These are phyloP conservation scores for Drosophila ambigua DNA, from an alignment of 1,140 invertebrate species.

Conservation along the genomic window DNA sequence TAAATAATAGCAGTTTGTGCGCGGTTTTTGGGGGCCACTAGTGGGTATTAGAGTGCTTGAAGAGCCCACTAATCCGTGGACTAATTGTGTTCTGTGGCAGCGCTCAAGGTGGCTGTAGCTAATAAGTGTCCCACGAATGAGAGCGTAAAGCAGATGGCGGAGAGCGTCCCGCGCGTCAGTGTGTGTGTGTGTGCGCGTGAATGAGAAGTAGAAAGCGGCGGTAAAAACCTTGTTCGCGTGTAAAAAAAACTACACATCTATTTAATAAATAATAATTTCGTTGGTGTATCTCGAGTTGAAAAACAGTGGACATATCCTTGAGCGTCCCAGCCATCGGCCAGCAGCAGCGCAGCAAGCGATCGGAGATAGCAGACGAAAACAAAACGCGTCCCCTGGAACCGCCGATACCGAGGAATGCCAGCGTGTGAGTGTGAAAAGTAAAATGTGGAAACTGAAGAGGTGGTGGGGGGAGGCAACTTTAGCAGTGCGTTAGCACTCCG, in stretches of 20 bases:
- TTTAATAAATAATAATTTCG: slow-evolving; percentile 14
- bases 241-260: slow-evolving; percentile 26
- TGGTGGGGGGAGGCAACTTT: slow-evolving; percentile 54
- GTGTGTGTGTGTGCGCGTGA: slow-evolving; percentile 53
- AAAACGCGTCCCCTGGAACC: slow-evolving; percentile 59
- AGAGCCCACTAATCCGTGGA: background rate
- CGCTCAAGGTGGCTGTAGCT: slow-evolving; percentile 46
- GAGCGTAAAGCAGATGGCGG: slow-evolving; percentile 77
- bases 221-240: slow-evolving; percentile 65
- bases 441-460: slow-evolving; percentile 49
- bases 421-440: slow-evolving; percentile 40
- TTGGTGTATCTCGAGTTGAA: slow-evolving; percentile 10
- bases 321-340: slow-evolving; percentile 31
- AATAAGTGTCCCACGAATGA: slow-evolving; percentile 77
- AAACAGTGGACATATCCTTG: slow-evolving; percentile 14
- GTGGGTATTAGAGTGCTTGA: too few species aligned
- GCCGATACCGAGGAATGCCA: slow-evolving; percentile 60
- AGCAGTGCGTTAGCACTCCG: slow-evolving; percentile 35
- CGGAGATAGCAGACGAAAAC: slow-evolving; percentile 67
- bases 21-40: too few species aligned
- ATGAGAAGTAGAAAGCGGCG: slow-evolving; percentile 76
- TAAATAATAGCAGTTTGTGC: background rate
- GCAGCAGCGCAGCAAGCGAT: background rate
- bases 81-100: background rate
- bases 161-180: slow-evolving; percentile 71